These are phyloP conservation scores for Hermaeophaga mercurialis DNA, from an alignment of 2,888 invertebrate species.

Conservation along the genomic window DNA sequence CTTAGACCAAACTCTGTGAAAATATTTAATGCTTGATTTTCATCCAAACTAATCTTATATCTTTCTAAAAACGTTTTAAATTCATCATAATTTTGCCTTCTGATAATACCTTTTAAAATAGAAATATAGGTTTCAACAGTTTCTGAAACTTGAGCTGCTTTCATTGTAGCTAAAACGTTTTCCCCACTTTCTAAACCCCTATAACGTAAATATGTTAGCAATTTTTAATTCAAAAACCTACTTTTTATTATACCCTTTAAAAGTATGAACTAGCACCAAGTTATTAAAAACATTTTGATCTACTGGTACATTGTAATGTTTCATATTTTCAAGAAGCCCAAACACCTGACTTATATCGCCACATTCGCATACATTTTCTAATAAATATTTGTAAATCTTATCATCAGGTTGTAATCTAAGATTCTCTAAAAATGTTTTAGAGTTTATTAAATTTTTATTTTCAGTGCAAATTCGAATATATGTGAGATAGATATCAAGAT, in stretches of 20 bases:
- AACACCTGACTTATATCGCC: conserved; percentile 65
- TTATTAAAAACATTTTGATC: conserved; percentile 66
- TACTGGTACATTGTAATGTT: conserved; percentile 59
- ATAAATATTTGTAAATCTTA: conserved; percentile 63
- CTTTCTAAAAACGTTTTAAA: conserved; percentile 55
- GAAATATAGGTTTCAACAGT: conserved; percentile 61
- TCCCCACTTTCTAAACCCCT: conserved; percentile 58
- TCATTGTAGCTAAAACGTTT: conserved; percentile 64
- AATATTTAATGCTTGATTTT: conserved; percentile 54
- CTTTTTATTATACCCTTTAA: conserved; percentile 59
- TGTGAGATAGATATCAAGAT: conserved; percentile 62
- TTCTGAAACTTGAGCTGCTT: conserved; percentile 59
- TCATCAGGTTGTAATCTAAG: conserved; percentile 60
- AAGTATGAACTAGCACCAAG: conserved; percentile 66
- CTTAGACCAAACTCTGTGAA: conserved; percentile 58
- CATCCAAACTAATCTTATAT: conserved; percentile 45
- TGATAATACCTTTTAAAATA: conserved; percentile 60
- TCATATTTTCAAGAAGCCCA: conserved; percentile 67
- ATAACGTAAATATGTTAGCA: conserved; percentile 21
- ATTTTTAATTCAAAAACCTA: conserved; percentile 16
- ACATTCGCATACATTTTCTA: conserved; percentile 62
- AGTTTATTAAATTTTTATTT: conserved; percentile 60
- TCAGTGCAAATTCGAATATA: conserved; percentile 65
- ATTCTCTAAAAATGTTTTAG: conserved; percentile 58
- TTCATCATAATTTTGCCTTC: conserved; percentile 54